Base-by-base conservation (phyloP, 2,888 invertebrate species). In the Chrysolina americana region DNA sequence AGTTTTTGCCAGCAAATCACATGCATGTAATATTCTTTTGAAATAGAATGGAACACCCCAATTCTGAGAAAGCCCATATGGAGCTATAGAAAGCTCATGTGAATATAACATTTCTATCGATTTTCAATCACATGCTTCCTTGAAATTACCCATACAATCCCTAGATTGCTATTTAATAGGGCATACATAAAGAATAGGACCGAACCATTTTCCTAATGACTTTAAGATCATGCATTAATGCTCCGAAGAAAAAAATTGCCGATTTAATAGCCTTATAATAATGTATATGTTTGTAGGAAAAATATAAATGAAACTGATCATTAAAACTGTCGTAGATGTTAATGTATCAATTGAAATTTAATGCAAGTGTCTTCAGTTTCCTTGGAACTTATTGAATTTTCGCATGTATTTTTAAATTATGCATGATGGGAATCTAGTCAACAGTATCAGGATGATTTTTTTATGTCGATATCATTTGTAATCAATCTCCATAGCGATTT, bases 81-180 rank as follows among this genome's bases (percentile, higher is more conserved):
- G 36, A 59, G 65, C 44, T 13, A 28, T 8, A 21, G n/a, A 23
- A 23, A 65, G 44, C 47, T 47, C 19, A 65, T 65, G 44, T 65
- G 11, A 23, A 19, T 10, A 47, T 21, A 65, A 15, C 84, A 83
- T 82, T 83, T 84, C 83, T 83, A 68, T 68, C 68, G 68, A 68
- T 68, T 68, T 21, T 41, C 41, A 68, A 68, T 68, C 56, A 68
- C 59, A 21, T 41, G 41, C 44, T 44, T 44, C 44, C 8, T 56
- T 28, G 19, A 56, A 68, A 68, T 68, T 68, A 68, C 56, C 56
- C 68, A 56, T 44, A 68, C 53, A 53, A 56, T 59, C 56, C 36
- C 59, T 56, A 68, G 56, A 68, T 68, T 53, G 56, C 68, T 68
- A 56, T 41, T 53, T 68, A 56, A 68, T 68, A 68, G 59, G 56